Conservation (phyloP, 2,113 vertebrate species). For the Engraulis encrasicolus region DNA sequence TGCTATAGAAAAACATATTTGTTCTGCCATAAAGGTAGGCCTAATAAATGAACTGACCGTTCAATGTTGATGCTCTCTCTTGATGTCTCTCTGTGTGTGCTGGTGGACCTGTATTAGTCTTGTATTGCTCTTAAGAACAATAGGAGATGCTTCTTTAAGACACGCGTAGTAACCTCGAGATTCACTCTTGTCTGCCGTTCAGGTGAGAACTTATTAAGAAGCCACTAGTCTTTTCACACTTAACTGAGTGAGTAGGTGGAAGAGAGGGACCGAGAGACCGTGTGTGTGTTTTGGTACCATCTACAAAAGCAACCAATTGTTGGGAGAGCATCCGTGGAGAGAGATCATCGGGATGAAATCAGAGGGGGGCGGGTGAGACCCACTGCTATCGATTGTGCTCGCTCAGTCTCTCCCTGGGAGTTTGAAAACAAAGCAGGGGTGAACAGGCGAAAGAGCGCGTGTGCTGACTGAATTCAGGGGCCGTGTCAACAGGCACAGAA, state of each 20-base stretch:
- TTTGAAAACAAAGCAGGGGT: constrained; percentile 23
- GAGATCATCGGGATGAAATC: constrained; percentile 26
- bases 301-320: constrained; percentile 34
- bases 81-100: not conserved
- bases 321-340: constrained; percentile 20
- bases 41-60: not conserved
- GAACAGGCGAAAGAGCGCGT: constrained; percentile 19
- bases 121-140: not conserved
- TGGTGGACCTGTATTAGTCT: no score
- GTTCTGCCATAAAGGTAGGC: not conserved
- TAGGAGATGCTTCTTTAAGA: not conserved
- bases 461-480: constrained; percentile 3
- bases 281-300: constrained; percentile 29
- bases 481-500: not conserved
- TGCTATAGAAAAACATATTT: not conserved
- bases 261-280: constrained; percentile 21
- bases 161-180: not conserved
- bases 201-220: constrained; percentile 3
- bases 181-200: not conserved
- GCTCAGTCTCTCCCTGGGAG: constrained; percentile 17
- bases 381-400: constrained; percentile 17
- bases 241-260: constrained; percentile 48
- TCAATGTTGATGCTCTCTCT: not conserved
- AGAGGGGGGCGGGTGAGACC: constrained; percentile 20
- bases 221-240: not conserved